phyloP scores from a whole-genome alignment of 2,888 invertebrate genomes.

The Xylophagus ater region DNA sequence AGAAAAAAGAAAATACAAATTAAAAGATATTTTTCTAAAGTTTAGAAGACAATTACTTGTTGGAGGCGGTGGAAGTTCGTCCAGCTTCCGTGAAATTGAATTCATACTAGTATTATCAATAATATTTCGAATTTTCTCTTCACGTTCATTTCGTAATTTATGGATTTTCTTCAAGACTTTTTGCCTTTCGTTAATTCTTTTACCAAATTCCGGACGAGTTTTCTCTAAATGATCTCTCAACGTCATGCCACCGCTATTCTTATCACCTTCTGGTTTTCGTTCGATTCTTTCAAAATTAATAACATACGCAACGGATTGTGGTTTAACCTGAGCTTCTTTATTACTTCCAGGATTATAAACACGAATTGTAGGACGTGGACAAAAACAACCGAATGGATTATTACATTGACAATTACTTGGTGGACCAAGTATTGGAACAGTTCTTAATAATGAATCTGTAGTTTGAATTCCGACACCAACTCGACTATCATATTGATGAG shows the following conservation, averaged over 20 bases:
- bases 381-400: background rate
- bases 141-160: slow-evolving; percentile 27
- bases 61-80: slow-evolving; percentile 34
- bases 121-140: slow-evolving; percentile 29
- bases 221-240: slow-evolving; percentile 58
- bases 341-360: slow-evolving; percentile 4
- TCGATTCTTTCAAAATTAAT: slow-evolving; percentile 26
- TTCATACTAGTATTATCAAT: slow-evolving; percentile 26
- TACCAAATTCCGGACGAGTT: slow-evolving; percentile 60
- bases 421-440: slow-evolving; percentile 22
- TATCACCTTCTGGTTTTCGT: slow-evolving; percentile 6
- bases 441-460: slow-evolving; percentile 23
- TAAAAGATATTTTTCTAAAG: background rate
- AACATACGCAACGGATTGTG: slow-evolving; percentile 31
- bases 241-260: slow-evolving; percentile 33
- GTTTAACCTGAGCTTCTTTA: slow-evolving; percentile 29
- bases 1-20: background rate
- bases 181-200: slow-evolving; percentile 39
- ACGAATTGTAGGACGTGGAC: slow-evolving; percentile 1
- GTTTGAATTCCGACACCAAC: slow-evolving; percentile 26
- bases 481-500: slow-evolving; percentile 34
- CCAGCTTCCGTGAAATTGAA: slow-evolving; percentile 28
- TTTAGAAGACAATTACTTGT: slow-evolving; percentile 34
- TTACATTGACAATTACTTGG: slow-evolving; percentile 3
- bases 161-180: slow-evolving; percentile 32